Conservation (phyloP, 2,113 vertebrate species). For the Chaetodon auriga region DNA sequence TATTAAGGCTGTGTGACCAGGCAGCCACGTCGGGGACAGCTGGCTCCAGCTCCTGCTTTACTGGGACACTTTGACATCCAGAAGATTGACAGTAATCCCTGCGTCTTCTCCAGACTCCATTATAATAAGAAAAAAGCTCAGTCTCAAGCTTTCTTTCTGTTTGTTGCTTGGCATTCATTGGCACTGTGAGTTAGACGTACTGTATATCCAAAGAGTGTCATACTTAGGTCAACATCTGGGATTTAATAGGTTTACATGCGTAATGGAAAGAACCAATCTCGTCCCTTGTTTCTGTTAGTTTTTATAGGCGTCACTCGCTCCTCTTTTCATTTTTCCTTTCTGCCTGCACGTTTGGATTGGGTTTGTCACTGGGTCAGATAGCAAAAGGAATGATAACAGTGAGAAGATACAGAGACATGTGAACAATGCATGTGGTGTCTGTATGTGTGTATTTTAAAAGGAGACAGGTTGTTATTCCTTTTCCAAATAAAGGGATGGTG, state of each 20-base stretch:
- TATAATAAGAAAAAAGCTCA: conserved; percentile 35
- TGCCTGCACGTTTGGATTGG: conserved; percentile 49
- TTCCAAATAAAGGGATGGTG: conserved; percentile 67
- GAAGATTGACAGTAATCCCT: conserved; percentile 31
- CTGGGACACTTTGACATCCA: conserved; percentile 5
- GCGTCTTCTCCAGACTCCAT: neutral
- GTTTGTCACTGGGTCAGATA: conserved; percentile 62
- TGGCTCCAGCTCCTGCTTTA: conserved; percentile 40
- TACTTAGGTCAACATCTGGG: conserved; percentile 70
- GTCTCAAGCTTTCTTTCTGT: conserved; percentile 23
- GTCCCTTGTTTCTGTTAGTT: conserved; percentile 60
- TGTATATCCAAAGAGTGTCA: conserved; percentile 45
- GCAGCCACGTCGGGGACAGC: conserved; percentile 31
- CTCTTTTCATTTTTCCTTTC: conserved; percentile 21
- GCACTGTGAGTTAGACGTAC: conserved; percentile 10
- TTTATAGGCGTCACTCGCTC: conserved; percentile 44
- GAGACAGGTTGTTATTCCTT: conserved; percentile 68
- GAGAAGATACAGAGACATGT: conserved; percentile 25
- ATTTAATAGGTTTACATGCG: conserved; percentile 69
- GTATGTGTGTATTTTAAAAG: conserved; percentile 56
- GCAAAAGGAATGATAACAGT: conserved; percentile 53
- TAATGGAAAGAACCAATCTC: conserved; percentile 74
- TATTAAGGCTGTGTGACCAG: conserved; percentile 48
- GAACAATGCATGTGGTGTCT: conserved; percentile 44
- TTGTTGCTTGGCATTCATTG: conserved; percentile 51